Evolutionary conservation across 2,113 vertebrate genomes (phyloP), one percentile per base, ranked within the genome.

Genomic region (Gobio gobio): DNA sequence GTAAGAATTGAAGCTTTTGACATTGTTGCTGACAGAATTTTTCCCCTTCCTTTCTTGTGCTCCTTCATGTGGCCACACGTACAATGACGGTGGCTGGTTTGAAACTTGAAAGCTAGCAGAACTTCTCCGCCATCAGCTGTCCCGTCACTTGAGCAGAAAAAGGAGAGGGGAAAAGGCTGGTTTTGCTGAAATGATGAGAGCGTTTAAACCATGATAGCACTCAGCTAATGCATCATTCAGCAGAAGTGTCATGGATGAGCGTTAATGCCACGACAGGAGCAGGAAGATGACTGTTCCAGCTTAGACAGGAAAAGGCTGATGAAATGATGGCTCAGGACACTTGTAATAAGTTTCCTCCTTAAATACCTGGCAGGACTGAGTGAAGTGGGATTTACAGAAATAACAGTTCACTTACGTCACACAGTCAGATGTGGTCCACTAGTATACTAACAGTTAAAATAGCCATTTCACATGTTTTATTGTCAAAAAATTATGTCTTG

Each of bases 131-230:
- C 94, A 94, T 93, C 92, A 93, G 93, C 93, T 94, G 93, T 95
- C 94, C 93, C 91, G 89, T 94, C 94, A 94, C 90, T 93, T 93
- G 92, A 93, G 92, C 90, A 93, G 92, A 78, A 84, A 84, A 86
- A 82, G 77, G 70, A 68, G 54, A 86, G 47, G 43, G 68, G 78
- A 87, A 89, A 93, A 88, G 92, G 91, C 91, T 94, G 93, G 92
- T 92, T 94, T 93, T 93, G 92, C 93, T 93, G 91, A 91, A 95
- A 95, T 94, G 92, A 94, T 94, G 94, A 94, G 93, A 93, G 92
- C 93, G 91, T 94, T 95, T 95, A 94, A 93, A 92, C 91, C 91
- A 86, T 92, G 91, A 93, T 93, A 89, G 91, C 90, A 87, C 87
- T 89, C 79, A 82, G 91, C 86, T 85, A 83, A 87, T 86, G 89